phyloP scores from a whole-genome alignment of 2,797 vertebrate species.

The Nasua narica region DNA sequence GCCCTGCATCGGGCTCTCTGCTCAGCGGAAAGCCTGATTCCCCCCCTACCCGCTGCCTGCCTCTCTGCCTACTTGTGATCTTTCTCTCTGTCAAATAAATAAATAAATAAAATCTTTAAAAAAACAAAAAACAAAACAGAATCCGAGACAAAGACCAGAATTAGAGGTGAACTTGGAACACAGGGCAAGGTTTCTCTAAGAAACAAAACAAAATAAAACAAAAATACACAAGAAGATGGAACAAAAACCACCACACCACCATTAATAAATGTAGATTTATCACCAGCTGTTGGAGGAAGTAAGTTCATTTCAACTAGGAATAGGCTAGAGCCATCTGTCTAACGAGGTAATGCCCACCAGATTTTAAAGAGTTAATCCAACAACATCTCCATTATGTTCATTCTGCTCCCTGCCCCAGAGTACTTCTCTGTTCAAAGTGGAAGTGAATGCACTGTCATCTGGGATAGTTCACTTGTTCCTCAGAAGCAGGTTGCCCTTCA shows the following conservation, averaged over 20 bases:
- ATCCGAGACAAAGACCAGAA: background rate
- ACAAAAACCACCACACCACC: background rate
- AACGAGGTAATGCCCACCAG: background rate
- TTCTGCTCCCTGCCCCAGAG: background rate
- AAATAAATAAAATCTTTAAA: too few relatives aligned
- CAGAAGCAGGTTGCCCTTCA: background rate
- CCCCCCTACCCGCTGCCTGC: too few relatives aligned
- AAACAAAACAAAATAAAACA: background rate
- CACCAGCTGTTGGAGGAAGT: background rate
- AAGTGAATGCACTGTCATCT: background rate
- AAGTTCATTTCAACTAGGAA: background rate
- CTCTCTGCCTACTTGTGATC: too few relatives aligned
- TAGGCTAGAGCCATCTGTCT: background rate
- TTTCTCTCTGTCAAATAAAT: too few relatives aligned
- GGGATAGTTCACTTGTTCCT: background rate
- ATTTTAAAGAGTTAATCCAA: background rate
- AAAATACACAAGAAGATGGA: background rate
- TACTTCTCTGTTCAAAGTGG: background rate
- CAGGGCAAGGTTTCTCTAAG: background rate
- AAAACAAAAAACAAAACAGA: background rate
- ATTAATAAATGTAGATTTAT: background rate
- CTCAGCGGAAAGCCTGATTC: too few relatives aligned
- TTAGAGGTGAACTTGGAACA: background rate
- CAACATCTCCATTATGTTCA: background rate
- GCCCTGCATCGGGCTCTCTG: too few relatives aligned